These are phyloP conservation scores for Pseudorasbora parva DNA, from an alignment of 2,113 vertebrate genomes.

Conservation along the genomic window DNA sequence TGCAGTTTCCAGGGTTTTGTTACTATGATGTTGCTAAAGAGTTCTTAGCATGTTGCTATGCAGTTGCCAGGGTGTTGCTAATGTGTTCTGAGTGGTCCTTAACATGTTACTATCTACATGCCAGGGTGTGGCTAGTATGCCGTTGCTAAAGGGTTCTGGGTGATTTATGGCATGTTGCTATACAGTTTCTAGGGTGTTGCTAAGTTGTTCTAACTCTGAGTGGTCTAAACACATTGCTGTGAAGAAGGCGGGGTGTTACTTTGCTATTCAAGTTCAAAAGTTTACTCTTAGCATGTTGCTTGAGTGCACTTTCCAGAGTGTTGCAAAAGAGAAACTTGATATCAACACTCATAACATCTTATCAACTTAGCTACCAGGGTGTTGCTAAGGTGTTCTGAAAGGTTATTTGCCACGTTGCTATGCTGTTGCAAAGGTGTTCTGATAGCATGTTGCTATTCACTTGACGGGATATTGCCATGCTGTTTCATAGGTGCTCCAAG, in stretches of 20 bases:
- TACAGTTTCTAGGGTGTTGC: background rate
- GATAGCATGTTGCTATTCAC: background rate
- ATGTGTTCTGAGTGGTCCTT: background rate
- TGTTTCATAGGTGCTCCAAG: background rate
- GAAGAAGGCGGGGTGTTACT: no score
- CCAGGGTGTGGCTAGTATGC: background rate
- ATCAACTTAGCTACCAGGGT: no score
- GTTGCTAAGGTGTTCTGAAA: no score
- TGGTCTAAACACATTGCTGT: no score
- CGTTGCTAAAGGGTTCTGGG: background rate
- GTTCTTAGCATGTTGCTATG: background rate
- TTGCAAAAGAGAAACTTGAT: no score
- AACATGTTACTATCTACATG: background rate
- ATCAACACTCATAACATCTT: no score
- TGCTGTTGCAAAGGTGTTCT: no score
- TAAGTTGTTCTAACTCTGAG: no score
- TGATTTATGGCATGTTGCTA: background rate
- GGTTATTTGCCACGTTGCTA: no score
- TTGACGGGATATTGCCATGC: background rate
- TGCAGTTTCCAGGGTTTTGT: background rate
- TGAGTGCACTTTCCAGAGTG: no score
- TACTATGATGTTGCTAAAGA: background rate
- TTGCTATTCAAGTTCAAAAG: no score
- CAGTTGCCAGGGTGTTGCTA: background rate
- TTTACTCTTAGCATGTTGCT: no score